These are phyloP conservation scores for Lasioglossum lativentre DNA, from an alignment of 2,888 invertebrate genomes.

Conservation along the genomic window DNA sequence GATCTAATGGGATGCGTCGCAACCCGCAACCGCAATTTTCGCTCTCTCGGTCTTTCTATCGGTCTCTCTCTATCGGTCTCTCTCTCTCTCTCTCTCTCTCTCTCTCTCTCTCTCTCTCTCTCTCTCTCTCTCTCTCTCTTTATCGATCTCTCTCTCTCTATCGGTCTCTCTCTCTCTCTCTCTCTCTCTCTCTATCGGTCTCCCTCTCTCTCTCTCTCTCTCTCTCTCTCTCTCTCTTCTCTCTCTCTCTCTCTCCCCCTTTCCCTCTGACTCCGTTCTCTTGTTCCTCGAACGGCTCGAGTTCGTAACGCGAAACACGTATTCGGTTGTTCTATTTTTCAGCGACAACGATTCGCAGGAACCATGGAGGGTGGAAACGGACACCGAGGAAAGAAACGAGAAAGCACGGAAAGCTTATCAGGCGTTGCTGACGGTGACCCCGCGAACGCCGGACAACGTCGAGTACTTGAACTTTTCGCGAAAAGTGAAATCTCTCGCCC, in stretches of 20 bases:
- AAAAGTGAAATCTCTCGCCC: slow-evolving; percentile 89
- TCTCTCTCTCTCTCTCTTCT: too few relatives aligned
- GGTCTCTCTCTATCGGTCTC: not conserved
- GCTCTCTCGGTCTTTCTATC: slow-evolving; percentile 9
- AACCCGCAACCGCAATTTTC: slow-evolving; percentile 49
- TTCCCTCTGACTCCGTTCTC: too few relatives aligned
- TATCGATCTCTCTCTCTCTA: too few relatives aligned
- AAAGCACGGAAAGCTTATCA: slow-evolving; percentile 94
- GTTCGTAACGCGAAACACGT: too few relatives aligned
- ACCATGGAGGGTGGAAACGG: slow-evolving; percentile 95
- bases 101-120: too few relatives aligned
- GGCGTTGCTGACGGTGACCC: slow-evolving; percentile 94
- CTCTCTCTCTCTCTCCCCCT: too few relatives aligned
- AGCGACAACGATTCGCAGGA: slow-evolving; percentile 85
- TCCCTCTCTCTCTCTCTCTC: too few relatives aligned
- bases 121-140: too few relatives aligned
- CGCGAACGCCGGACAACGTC: slow-evolving; percentile 91
- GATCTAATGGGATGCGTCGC: slow-evolving; percentile 27
- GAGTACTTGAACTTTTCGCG: slow-evolving; percentile 92
- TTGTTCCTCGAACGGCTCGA: too few relatives aligned
- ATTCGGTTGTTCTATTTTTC: slow-evolving; percentile 28
- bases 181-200: too few relatives aligned
- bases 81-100: not conserved
- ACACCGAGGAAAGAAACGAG: slow-evolving; percentile 92
- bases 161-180: too few relatives aligned